Percentiles rank a stretch among this genome's conserved stretches.
phyloP scores from a whole-genome alignment of 2,888 invertebrate species.

The Agelastica alni region DNA sequence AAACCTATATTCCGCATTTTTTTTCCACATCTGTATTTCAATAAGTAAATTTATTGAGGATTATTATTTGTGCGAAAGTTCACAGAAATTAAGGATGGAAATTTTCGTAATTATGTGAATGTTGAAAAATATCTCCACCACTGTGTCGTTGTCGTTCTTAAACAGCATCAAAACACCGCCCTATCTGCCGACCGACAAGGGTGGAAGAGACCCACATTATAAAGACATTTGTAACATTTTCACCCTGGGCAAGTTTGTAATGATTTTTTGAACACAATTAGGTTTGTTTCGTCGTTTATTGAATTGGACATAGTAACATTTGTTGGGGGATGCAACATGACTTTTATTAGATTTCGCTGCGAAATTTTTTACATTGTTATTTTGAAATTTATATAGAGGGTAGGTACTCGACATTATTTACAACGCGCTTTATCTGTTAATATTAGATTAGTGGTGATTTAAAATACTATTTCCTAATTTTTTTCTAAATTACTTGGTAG shows the following conservation, averaged over 20 bases:
- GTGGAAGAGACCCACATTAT: conserved; percentile 37
- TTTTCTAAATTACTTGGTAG: not conserved
- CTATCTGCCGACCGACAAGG: conserved; percentile 27
- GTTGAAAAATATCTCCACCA: conserved; percentile 14
- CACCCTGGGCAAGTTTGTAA: conserved; percentile 55
- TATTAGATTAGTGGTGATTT: conserved; percentile 13
- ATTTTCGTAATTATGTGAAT: not conserved
- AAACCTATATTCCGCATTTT: too few relatives aligned
- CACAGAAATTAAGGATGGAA: too few relatives aligned
- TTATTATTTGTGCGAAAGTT: too few relatives aligned
- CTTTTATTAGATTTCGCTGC: conserved; percentile 44
- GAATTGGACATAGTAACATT: conserved; percentile 53
- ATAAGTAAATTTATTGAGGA: too few relatives aligned
- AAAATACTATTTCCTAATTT: not conserved
- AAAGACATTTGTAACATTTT: conserved; percentile 52
- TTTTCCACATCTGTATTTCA: too few relatives aligned
- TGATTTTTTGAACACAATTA: conserved; percentile 59
- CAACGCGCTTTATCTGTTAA: conserved; percentile 7
- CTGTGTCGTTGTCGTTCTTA: conserved; percentile 29
- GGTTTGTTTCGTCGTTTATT: conserved; percentile 56
- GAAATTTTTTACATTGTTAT: conserved; percentile 40
- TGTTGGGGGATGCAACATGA: conserved; percentile 48
- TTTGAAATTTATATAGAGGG: conserved; percentile 30
- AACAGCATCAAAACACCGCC: conserved; percentile 35
- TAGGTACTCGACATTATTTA: conserved; percentile 11